A percentile compares a stretch with the other conserved stretches of the same genome.
These are phyloP conservation scores for Gracilinanus agilis DNA, from an alignment of 2,113 vertebrate genomes.

Conservation along the genomic window DNA sequence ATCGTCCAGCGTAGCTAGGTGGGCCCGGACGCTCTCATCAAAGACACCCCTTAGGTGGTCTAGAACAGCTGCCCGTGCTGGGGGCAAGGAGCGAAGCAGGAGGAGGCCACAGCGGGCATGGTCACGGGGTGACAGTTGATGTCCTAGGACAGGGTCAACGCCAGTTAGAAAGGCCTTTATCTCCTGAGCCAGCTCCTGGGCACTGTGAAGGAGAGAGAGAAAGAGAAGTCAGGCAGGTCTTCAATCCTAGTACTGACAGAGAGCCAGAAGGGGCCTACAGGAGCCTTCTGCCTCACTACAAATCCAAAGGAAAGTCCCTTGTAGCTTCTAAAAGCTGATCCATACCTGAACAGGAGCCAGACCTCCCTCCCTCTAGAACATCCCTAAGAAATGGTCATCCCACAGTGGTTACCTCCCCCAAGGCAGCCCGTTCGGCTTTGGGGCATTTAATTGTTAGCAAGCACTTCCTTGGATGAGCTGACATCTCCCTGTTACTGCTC, in stretches of 20 bases:
- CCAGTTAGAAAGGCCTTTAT: constrained; percentile 95
- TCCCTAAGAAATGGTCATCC: not conserved
- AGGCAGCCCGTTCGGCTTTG: not conserved
- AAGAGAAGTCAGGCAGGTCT: not conserved
- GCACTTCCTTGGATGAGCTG: too few species aligned
- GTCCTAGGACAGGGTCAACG: constrained; percentile 88
- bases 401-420: not conserved
- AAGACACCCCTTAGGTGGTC: constrained; percentile 94
- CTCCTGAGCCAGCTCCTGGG: constrained; percentile 93
- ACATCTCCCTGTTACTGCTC: not conserved
- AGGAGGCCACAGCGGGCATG: constrained; percentile 94
- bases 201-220: constrained; percentile 76
- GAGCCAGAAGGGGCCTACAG: too few species aligned
- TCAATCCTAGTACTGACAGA: too few species aligned
- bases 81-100: constrained; percentile 91
- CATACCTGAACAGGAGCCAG: too few species aligned
- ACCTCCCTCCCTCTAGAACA: too few species aligned
- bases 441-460: too few species aligned
- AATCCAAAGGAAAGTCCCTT: not conserved
- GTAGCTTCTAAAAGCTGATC: not conserved
- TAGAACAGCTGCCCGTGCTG: constrained; percentile 92
- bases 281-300: too few species aligned
- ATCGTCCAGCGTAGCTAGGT: constrained; percentile 87
- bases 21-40: constrained; percentile 91
- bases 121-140: constrained; percentile 90